These are phyloP conservation scores for Salarias fasciatus DNA, from an alignment of 2,797 vertebrate species.

Conservation along the genomic window DNA sequence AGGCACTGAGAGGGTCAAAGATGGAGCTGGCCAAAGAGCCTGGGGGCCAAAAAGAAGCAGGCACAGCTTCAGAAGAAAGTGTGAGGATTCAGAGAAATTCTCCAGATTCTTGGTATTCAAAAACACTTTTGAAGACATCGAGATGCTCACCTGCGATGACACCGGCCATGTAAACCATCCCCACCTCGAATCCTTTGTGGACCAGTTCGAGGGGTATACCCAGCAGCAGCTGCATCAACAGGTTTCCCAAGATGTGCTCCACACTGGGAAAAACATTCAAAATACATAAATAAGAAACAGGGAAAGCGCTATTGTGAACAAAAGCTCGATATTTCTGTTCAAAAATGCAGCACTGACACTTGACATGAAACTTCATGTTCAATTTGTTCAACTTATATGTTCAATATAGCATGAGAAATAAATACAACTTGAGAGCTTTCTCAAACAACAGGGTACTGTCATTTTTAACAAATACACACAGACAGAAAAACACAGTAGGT, in stretches of 20 bases:
- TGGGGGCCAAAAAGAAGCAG: conserved; percentile 43
- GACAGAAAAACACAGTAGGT: not conserved
- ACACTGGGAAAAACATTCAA: conserved; percentile 82
- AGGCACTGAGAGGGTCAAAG: conserved; percentile 86
- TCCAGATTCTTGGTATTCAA: no score
- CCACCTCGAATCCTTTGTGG: conserved; percentile 92
- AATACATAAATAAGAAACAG: no score
- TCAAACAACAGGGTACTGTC: no score
- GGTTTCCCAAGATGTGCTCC: conserved; percentile 90
- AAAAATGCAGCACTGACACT: no score
- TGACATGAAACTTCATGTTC: no score
- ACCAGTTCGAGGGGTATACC: conserved; percentile 92
- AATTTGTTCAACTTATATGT: no score
- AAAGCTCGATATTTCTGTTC: no score
- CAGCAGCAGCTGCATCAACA: conserved; percentile 88
- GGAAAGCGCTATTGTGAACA: no score
- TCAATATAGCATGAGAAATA: no score
- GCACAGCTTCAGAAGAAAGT: conserved; percentile 11
- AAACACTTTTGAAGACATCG: no score
- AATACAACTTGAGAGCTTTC: no score
- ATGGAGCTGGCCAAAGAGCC: conserved; percentile 93
- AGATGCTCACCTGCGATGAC: conserved; percentile 88
- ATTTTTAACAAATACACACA: not conserved
- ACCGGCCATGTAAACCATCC: conserved; percentile 90
- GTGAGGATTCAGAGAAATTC: not conserved